Evolutionary conservation across 2,113 vertebrate genomes (phyloP).

Genomic region (Climacteris rufus): DNA sequence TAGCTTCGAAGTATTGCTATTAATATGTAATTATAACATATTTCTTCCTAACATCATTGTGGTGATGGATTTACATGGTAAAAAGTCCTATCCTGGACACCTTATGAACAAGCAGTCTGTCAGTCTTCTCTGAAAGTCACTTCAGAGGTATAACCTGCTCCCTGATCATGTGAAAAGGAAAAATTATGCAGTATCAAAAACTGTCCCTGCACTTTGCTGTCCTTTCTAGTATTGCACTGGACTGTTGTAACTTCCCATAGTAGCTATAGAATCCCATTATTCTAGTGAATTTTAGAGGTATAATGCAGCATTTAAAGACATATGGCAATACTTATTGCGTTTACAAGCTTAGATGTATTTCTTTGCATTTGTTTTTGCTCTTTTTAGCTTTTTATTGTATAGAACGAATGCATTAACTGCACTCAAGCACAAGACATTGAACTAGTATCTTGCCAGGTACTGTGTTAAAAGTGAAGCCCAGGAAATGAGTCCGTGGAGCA

Average conservation of each 20-base stretch:
- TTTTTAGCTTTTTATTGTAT: neutral
- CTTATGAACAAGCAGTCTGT: neutral
- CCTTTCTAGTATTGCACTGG: neutral
- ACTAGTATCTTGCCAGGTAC: neutral
- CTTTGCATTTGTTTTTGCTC: neutral
- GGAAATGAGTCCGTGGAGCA: constrained; percentile 36
- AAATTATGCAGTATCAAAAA: neutral
- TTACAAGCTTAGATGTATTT: neutral
- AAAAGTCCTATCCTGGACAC: neutral
- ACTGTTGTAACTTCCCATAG: neutral
- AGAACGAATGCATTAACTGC: neutral
- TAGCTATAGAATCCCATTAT: neutral
- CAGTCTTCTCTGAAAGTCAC: neutral
- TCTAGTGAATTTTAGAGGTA: neutral
- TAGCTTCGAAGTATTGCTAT: neutral
- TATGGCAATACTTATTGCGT: neutral
- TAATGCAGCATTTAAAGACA: neutral
- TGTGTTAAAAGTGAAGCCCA: constrained; percentile 23
- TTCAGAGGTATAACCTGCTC: accelerated
- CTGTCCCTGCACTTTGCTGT: neutral
- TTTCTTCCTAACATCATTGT: neutral
- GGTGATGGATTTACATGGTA: neutral
- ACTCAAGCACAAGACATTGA: neutral
- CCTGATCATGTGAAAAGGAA: neutral
- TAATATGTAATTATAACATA: neutral